Percentiles rank a stretch among this genome's conserved stretches.
Conservation (phyloP, 2,113 vertebrate species). For the Pongo abelii region DNA sequence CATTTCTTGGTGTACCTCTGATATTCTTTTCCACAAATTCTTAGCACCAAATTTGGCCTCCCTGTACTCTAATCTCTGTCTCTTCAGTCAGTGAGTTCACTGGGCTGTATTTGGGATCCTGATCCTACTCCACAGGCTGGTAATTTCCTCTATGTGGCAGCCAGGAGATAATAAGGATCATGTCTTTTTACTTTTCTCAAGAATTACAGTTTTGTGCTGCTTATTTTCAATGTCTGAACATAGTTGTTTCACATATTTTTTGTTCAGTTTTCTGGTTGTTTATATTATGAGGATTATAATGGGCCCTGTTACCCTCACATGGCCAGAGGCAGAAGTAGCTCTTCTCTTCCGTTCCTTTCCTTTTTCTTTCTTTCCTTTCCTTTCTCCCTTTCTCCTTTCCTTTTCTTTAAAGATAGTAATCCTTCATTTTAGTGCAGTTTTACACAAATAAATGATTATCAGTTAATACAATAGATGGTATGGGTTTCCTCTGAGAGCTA, state of each 20-base stretch:
- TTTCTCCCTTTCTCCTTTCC: too few relatives aligned
- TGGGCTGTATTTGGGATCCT: neutral
- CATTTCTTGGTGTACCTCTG: neutral
- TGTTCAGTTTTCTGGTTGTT: constrained; percentile 27
- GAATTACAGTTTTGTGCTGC: neutral
- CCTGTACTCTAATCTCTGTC: neutral
- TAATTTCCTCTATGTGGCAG: neutral
- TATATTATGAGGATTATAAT: neutral
- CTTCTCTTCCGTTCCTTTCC: neutral
- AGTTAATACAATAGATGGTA: neutral
- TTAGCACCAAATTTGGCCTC: neutral
- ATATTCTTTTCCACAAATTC: neutral
- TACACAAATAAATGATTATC: neutral
- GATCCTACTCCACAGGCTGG: neutral
- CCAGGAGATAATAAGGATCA: neutral
- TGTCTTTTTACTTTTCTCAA: neutral
- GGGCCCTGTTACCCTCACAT: neutral
- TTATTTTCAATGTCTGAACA: neutral
- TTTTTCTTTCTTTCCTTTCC: too few relatives aligned
- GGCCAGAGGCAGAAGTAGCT: neutral
- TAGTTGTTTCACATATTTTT: neutral
- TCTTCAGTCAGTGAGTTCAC: neutral
- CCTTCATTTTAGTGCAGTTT: neutral
- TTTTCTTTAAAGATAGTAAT: neutral
- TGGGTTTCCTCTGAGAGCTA: neutral